These are phyloP conservation scores for Ryuthela nishihirai DNA, from an alignment of 2,888 invertebrate genomes.

Conservation along the genomic window DNA sequence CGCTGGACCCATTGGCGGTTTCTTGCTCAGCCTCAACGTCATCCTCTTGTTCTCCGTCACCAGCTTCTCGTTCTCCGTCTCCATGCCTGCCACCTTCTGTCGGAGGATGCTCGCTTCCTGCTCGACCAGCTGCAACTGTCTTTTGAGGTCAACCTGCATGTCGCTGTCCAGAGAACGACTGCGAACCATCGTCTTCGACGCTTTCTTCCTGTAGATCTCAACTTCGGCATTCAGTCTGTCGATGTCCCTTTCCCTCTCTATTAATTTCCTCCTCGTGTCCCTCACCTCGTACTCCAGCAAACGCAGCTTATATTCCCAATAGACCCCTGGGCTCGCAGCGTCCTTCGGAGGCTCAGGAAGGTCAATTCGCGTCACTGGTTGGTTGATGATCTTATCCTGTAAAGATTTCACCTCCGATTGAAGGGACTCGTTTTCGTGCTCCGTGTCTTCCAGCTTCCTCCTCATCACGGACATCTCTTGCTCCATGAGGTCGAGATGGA, in stretches of 20 bases:
- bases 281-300: constrained; percentile 63
- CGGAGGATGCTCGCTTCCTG: constrained; percentile 68
- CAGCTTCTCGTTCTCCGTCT: constrained; percentile 71
- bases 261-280: constrained; percentile 68
- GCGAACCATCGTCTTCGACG: constrained; percentile 46
- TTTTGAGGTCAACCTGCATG: constrained; percentile 61
- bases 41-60: constrained; percentile 68
- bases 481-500: constrained; percentile 82
- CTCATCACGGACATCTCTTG: constrained; percentile 77
- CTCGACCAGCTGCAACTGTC: constrained; percentile 71
- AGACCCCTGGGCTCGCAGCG: constrained; percentile 50
- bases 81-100: constrained; percentile 58
- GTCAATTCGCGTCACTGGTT: constrained; percentile 34
- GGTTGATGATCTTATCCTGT: constrained; percentile 62
- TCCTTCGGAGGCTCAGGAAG: constrained; percentile 32
- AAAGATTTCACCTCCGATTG: constrained; percentile 69
- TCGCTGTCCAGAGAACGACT: constrained; percentile 51
- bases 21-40: constrained; percentile 54
- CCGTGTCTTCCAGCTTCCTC: constrained; percentile 77
- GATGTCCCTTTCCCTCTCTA: constrained; percentile 72
- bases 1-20: constrained; percentile 44
- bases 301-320: constrained; percentile 63
- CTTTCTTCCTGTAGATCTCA: constrained; percentile 52
- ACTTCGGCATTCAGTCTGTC: constrained; percentile 71
- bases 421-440: constrained; percentile 68